These are phyloP conservation scores for Casuarius casuarius DNA, from an alignment of 2,113 vertebrate species.

Conservation along the genomic window DNA sequence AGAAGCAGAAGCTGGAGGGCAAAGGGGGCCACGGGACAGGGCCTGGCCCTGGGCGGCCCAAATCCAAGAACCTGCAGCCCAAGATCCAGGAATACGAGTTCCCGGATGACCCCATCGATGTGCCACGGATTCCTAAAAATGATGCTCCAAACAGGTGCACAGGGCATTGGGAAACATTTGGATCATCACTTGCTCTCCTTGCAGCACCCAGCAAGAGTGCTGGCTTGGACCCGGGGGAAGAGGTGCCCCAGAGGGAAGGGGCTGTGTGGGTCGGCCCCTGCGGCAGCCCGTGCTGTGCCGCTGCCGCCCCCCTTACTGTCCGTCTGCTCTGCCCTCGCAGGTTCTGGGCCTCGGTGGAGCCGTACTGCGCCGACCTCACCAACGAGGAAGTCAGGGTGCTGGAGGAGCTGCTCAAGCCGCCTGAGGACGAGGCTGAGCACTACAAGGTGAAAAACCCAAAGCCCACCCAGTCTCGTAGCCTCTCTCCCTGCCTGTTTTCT, in stretches of 20 bases:
- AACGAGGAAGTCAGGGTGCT: conserved; percentile 93
- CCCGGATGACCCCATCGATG: conserved; percentile 93
- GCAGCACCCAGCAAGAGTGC: accelerated
- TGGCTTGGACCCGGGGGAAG: accelerated
- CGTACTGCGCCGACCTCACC: conserved; percentile 96
- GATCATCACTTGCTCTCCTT: background rate
- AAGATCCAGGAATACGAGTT: conserved; percentile 98
- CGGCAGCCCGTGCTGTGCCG: accelerated
- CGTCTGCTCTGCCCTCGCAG: conserved; percentile 24
- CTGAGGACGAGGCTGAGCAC: conserved; percentile 95
- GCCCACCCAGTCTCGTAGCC: background rate
- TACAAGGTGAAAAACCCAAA: conserved; percentile 85
- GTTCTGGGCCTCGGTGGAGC: conserved; percentile 98
- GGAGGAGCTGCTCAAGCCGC: conserved; percentile 93
- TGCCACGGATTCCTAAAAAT: conserved; percentile 96
- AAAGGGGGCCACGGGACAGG: conserved; percentile 91
- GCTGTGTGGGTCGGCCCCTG: accelerated
- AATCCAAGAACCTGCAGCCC: conserved; percentile 93
- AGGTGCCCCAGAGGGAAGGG: accelerated
- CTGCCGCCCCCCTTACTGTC: background rate
- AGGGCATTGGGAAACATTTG: background rate
- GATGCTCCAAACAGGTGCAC: conserved; percentile 95
- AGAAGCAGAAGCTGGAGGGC: conserved; percentile 94
- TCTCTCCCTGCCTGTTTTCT: background rate
- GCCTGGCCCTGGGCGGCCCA: conserved; percentile 93